phyloP scores from a whole-genome alignment of 1,140 invertebrate genomes.

The Leguminivora glycinivorella region DNA sequence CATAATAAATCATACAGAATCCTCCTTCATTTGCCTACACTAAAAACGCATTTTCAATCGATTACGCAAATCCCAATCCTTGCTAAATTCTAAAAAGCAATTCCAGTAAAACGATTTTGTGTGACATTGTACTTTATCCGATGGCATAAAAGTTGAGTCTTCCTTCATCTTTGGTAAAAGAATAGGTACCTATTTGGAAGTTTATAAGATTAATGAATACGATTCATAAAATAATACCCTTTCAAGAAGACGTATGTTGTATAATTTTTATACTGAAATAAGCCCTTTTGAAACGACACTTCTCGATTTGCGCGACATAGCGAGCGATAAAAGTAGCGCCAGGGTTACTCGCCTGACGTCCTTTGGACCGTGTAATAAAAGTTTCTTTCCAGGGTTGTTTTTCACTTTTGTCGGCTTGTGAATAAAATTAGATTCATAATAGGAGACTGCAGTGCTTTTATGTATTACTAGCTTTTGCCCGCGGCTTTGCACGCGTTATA shows the following conservation, averaged over 20 bases:
- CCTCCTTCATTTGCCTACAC: neutral
- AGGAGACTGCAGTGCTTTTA: no score
- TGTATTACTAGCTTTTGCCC: no score
- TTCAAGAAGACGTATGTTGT: no score
- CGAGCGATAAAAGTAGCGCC: neutral
- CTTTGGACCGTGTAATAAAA: no score
- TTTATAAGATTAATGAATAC: conserved; percentile 25
- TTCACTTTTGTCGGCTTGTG: no score
- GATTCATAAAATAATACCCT: no score
- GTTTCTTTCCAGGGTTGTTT: no score
- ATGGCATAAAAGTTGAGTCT: neutral
- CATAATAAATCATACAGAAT: neutral
- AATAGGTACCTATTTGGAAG: conserved; percentile 3
- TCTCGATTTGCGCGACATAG: conserved; percentile 12
- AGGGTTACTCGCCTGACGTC: neutral
- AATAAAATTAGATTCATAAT: no score
- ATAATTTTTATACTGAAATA: no score
- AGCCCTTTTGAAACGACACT: no score
- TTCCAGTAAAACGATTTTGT: neutral
- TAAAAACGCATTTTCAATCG: conserved; percentile 2
- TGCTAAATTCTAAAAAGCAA: conserved; percentile 10
- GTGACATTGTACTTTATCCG: neutral
- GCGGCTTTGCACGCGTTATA: no score
- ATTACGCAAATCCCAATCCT: neutral
- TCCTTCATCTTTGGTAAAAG: neutral